Base-by-base conservation (phyloP, 2,113 vertebrate species). In the Takifugu bimaculatus region DNA sequence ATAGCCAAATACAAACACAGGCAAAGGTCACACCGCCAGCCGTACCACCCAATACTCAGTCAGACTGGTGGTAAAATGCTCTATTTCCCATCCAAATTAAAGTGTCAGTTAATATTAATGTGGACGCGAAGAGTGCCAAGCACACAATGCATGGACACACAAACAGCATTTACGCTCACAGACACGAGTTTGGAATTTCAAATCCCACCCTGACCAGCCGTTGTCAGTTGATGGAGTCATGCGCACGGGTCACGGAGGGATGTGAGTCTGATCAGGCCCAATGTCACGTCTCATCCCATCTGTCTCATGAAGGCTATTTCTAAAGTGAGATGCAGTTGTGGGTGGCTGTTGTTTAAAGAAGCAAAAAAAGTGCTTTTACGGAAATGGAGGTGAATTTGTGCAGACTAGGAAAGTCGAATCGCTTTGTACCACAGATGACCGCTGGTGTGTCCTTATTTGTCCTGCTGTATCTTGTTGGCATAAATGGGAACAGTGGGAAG, bases 51-150 rank as follows among this genome's bases (percentile, higher is more conserved):
- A 43, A 68, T 65, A 68, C 78, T 62, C 77, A 70, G 64, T 60
- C 69, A 82, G 81, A 87, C 80, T 55, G 82, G 45, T 54, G 63
- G 83, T 78, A 87, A 88, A 88, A 87, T 87, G 85, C 82, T 83
- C 87, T 77, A 88, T 88, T 87, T 88, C 87, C 87, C 72, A 66
- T 88, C 59, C 85, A 87, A 88, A 88, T 88, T 86, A 88, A 88
- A 87, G 83, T 87, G 87, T 87, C 87, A 86, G 80, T 87, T 88
- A 83, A 88, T 87, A 87, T 88, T 87, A 87, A 86, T 79, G 79
- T 80, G 80, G 72, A 87, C 82, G 86, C 76, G 82, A 85, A 62
- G 81, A 81, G 71, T 83, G 85, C 83, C 80, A 80, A 69, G 62
- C 65, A 47, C 66, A 54, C 59, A 35, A 26, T 59, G 71, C 26